phyloP scores from a whole-genome alignment of 2,888 invertebrate species.

The Pardosa pseudoannulata region DNA sequence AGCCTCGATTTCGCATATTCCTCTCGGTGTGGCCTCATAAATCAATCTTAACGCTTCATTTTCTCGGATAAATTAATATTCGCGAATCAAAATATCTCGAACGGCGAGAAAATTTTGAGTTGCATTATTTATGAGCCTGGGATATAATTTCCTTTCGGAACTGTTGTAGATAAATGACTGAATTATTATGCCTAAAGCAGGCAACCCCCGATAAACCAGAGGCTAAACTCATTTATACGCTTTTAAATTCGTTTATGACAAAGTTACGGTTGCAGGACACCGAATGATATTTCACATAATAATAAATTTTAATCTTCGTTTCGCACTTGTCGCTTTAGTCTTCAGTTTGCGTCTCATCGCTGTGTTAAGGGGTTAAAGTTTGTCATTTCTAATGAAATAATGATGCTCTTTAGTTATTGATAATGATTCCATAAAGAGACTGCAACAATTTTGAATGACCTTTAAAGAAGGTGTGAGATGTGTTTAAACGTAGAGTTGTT shows the following conservation, averaged over 20 bases:
- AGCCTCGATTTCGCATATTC: not conserved
- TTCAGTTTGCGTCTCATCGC: no score
- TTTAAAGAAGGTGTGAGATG: no score
- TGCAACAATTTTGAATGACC: no score
- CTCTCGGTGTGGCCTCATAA: not conserved
- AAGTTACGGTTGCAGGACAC: no score
- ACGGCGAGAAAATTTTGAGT: not conserved
- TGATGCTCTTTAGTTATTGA: no score
- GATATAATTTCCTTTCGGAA: not conserved
- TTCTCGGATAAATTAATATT: conserved; percentile 6
- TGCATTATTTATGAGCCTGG: conserved; percentile 1
- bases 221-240: not conserved
- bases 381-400: no score
- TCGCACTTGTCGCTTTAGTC: no score
- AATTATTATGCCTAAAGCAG: not conserved
- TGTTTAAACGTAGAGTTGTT: no score
- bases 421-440: no score
- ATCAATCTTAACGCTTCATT: not conserved
- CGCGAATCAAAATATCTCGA: not conserved
- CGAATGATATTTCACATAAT: no score
- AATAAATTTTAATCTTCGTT: no score
- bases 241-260: not conserved
- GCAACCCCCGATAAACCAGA: not conserved
- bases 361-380: no score
- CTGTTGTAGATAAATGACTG: not conserved